Base-by-base conservation (phyloP, 2,113 vertebrate species). In the Tautogolabrus adspersus region DNA sequence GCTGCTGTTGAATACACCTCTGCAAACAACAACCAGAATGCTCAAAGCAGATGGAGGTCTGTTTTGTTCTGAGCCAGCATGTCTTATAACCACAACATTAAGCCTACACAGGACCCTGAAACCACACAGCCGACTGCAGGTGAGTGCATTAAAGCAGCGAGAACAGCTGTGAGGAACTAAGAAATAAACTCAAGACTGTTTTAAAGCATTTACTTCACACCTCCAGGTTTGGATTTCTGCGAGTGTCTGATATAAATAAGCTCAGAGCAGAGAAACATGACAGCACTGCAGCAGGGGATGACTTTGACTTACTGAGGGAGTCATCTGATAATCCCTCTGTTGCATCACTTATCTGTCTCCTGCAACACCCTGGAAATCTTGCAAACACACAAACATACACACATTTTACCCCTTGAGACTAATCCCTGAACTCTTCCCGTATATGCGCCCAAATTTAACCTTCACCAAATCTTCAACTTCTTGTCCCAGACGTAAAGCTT, bases 241-340 rank as follows among this genome's bases (percentile, higher is more conserved):
- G 42, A 51, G 42, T 12, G 42, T 61, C 40, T 59, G 42, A 19
- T 44, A 55, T 19, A 13, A 77, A 72, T 47, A 72, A 83, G 18
- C 74, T 46, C 46, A 2, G 71, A 69, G 80, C 62, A 10, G 66
- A 72, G 58, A 21, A 21, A 72, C 22, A 72, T 47, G 73, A 55
- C 58, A 54, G 70, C 6, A 0, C 49, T 37, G 62, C 70, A 69
- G 62, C 62, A 58, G 62, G 68, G 47, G 79, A 77, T 5, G 51
- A 73, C 52, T 81, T 62, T 59, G 57, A 79, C 40, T 64, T 52
- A 6, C 10, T 46, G 37, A 2, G 26, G 22, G 38, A 26, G 30
- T 66, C 70, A 59, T 69, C 44, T 75, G 70, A 72, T 78, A 79
- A 79, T 86, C 77, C 80, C 83, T 72, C 66, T 66, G 77, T 58